Percentiles rank a stretch among this genome's conserved stretches.
Conservation (phyloP, 1,140 invertebrate species). For the Lysiphlebus fabarum region DNA sequence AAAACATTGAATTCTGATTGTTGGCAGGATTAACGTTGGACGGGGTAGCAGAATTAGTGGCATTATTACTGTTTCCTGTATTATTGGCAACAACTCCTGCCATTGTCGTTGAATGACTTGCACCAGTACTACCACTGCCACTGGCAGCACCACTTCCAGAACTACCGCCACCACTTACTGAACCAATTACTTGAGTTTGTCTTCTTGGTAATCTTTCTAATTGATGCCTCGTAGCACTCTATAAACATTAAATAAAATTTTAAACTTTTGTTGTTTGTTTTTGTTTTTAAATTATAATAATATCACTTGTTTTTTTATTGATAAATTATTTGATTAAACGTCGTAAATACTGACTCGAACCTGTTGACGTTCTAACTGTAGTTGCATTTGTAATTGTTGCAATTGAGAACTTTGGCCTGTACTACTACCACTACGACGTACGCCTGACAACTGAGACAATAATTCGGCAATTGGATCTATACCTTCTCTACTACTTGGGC, state of each 20-base stretch:
- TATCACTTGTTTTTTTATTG: too few relatives aligned
- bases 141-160: conserved; percentile 35
- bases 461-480: conserved; percentile 92
- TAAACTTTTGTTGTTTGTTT: background rate
- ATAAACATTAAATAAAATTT: conserved; percentile 27
- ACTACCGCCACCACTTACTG: conserved; percentile 42
- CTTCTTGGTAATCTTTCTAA: conserved; percentile 81
- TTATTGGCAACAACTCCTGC: conserved; percentile 46
- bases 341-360: conserved; percentile 61
- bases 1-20: conserved; percentile 58
- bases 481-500: conserved; percentile 81
- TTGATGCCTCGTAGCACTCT: conserved; percentile 76
- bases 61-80: conserved; percentile 49
- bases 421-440: conserved; percentile 65
- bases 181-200: conserved; percentile 58
- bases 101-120: conserved; percentile 49
- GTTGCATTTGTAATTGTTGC: conserved; percentile 86
- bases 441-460: conserved; percentile 86
- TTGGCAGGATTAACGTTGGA: conserved; percentile 45
- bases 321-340: background rate
- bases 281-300: too few relatives aligned
- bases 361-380: conserved; percentile 83
- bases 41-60: conserved; percentile 48
- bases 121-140: conserved; percentile 47
- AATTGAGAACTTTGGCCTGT: conserved; percentile 65